Evolutionary conservation across 30 jellyfish, hydroid and myxozoan genomes (phyloP).

Genomic region (Rhopilema esculentum): DNA sequence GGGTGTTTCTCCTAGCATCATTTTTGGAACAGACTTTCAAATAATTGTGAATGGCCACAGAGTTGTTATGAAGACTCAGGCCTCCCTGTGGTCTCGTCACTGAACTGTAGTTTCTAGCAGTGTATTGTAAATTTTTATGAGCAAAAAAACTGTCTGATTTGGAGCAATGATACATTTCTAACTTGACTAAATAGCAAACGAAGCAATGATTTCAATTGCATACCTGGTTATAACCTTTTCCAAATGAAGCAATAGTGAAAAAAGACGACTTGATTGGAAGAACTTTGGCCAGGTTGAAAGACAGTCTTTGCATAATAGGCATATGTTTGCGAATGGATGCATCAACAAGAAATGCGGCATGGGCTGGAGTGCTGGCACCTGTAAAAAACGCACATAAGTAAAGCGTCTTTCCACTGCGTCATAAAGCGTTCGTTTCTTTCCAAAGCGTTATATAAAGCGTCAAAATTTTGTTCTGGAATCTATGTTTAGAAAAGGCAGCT

Average conservation of each 20-base stretch:
- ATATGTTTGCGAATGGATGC: slow-evolving; percentile 63
- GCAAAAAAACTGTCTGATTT: too few relatives aligned
- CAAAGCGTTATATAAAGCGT: not conserved
- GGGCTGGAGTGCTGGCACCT: slow-evolving; percentile 49
- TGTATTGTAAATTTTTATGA: too few relatives aligned
- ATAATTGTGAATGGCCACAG: too few relatives aligned
- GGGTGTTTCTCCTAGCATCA: too few relatives aligned
- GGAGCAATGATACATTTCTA: not conserved
- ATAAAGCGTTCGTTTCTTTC: not conserved
- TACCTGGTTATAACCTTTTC: slow-evolving; percentile 56
- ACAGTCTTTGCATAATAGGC: slow-evolving; percentile 60
- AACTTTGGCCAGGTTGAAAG: slow-evolving; percentile 45
- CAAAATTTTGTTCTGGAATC: not conserved
- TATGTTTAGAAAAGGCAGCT: too few relatives aligned
- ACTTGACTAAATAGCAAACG: not conserved
- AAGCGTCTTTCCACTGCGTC: not conserved
- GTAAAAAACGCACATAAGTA: not conserved
- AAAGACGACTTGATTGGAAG: slow-evolving; percentile 9
- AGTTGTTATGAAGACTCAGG: too few relatives aligned
- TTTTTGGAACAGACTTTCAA: too few relatives aligned
- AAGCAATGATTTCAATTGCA: not conserved
- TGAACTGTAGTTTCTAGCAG: too few relatives aligned
- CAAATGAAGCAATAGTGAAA: slow-evolving; percentile 66
- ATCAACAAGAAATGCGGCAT: slow-evolving; percentile 78
- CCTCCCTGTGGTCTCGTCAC: too few relatives aligned